Evolutionary conservation across 2,113 vertebrate genomes (phyloP).

Genomic region (Ranitomeya variabilis): DNA sequence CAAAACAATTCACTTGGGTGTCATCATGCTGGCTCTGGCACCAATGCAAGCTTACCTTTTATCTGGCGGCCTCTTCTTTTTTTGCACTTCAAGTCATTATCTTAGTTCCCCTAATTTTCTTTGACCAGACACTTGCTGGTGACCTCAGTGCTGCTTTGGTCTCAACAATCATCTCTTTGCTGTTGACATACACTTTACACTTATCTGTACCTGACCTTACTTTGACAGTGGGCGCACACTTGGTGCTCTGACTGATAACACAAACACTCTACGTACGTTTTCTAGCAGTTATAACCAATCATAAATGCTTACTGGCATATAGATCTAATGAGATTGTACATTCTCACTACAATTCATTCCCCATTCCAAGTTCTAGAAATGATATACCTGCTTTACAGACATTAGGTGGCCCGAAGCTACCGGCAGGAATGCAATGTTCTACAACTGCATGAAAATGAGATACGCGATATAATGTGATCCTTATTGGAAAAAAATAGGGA

Average conservation of each 20-base stretch:
- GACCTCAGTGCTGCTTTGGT: conserved; percentile 40
- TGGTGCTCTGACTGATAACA: conserved; percentile 16
- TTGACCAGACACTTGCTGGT: background rate
- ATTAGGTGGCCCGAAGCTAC: background rate
- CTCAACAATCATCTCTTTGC: conserved; percentile 32
- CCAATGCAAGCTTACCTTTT: background rate
- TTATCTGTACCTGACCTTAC: conserved; percentile 36
- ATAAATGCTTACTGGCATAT: background rate
- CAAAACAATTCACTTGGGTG: background rate
- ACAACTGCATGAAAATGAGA: background rate
- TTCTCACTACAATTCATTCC: background rate
- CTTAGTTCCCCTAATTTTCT: conserved; percentile 26
- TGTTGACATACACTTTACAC: conserved; percentile 40
- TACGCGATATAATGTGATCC: background rate
- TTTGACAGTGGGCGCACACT: conserved; percentile 28
- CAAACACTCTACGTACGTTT: conserved; percentile 1
- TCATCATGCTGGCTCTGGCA: background rate
- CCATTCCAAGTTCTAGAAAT: background rate
- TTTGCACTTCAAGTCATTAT: conserved; percentile 9
- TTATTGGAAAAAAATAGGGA: background rate
- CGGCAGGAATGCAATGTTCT: background rate
- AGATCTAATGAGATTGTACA: background rate
- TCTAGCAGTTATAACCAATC: background rate
- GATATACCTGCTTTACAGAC: background rate
- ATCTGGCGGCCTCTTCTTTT: background rate